Percentiles rank a stretch among this genome's conserved stretches.
Conservation (phyloP, 2,797 vertebrate genomes). For the Siniperca obscura region DNA sequence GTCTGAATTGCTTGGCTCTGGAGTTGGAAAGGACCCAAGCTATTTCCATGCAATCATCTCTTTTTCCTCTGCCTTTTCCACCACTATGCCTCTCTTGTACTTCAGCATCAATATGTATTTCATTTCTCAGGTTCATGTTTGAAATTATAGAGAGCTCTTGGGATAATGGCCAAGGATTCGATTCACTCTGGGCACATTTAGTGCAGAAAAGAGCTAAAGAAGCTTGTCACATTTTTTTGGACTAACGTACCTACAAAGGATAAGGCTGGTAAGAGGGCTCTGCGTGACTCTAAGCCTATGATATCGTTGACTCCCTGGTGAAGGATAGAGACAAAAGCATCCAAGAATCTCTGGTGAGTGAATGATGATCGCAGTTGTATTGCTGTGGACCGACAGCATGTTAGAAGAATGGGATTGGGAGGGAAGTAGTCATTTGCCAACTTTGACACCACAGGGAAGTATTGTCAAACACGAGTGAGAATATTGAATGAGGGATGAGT, state of each 20-base stretch:
- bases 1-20: conserved; percentile 15
- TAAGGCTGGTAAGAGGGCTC: conserved; percentile 33
- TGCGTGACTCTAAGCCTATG: conserved; percentile 41
- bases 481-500: conserved; percentile 67
- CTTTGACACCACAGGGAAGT: conserved; percentile 73
- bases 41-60: conserved; percentile 48
- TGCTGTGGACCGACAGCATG: conserved; percentile 58
- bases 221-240: conserved; percentile 24
- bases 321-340: conserved; percentile 71
- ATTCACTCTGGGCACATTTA: conserved; percentile 52
- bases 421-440: conserved; percentile 78
- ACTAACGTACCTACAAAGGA: conserved; percentile 29
- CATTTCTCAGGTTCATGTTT: conserved; percentile 45
- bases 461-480: conserved; percentile 72
- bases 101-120: conserved; percentile 52
- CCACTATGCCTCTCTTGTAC: conserved; percentile 32
- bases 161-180: conserved; percentile 44
- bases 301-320: conserved; percentile 56
- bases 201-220: conserved; percentile 29
- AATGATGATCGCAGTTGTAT: conserved; percentile 64
- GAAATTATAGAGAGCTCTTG: conserved; percentile 57
- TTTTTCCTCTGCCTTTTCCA: conserved; percentile 13
- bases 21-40: conserved; percentile 42
- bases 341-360: conserved; percentile 62
- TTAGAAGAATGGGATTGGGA: conserved; percentile 71